Evolutionary conservation across 2,888 invertebrate genomes (phyloP), one percentile per base, ranked within the genome.

Genomic region (Mythimna lalbum): DNA sequence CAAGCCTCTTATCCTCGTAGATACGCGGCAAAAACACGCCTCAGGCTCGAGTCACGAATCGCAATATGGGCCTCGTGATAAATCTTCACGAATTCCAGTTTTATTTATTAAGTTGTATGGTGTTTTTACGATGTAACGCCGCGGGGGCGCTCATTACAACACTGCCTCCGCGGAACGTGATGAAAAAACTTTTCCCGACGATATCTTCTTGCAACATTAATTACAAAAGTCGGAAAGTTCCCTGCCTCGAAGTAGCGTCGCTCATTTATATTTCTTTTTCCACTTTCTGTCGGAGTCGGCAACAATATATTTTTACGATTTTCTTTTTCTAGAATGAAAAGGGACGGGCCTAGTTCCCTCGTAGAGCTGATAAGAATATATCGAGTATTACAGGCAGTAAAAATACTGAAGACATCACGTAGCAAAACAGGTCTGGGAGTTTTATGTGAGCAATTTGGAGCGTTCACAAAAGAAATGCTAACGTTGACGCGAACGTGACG

Each of bases 41-140:
- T 87, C 88, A 74, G 87, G 90, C 87, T 81, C 79, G 80, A 90
- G 89, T 89, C 92, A 93, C 91, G 92, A 93, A 91, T 93, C 90
- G 93, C 93, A 93, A 93, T 93, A 92, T 90, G 90, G 90, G 83
- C 84, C 88, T 90, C 87, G 92, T 88, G 93, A 95, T 95, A 95
- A 95, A 95, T 96, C 95, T 95, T 94, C 91, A 90, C 90, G 90
- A 93, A 95, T 94, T 90, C 93, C 92, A 92, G 88, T 92, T 94
- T 94, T 94, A 95, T 95, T 95, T 95, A 96, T 96, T 95, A 95
- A 96, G 96, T 94, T 95, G 95, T 95, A 93, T 92, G 93, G 90
- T 91, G 92, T 93, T 95, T 95, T 96, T 95, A 95, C 93, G 96
- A 94, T 86, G 90, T 88, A 86, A 89, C 93, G 91, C 93, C 90